Percentiles rank a stretch among this genome's conserved stretches.
phyloP scores from a whole-genome alignment of 2,888 invertebrate genomes.

The Bembecia ichneumoniformis region DNA sequence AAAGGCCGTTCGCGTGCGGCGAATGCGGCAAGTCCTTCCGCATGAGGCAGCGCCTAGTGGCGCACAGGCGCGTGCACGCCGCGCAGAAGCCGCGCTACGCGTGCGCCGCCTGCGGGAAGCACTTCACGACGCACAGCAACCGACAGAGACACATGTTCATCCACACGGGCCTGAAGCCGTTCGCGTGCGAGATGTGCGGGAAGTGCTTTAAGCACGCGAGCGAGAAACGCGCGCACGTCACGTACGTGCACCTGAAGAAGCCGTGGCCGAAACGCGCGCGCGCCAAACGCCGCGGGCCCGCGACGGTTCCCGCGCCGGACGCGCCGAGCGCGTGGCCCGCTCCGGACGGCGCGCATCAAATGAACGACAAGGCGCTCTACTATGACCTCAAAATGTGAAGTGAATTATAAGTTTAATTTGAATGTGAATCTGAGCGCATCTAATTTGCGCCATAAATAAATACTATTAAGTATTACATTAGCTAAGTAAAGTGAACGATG shows the following conservation, averaged over 20 bases:
- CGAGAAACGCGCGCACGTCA: slow-evolving; percentile 53
- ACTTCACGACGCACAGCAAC: slow-evolving; percentile 56
- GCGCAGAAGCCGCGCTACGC: slow-evolving; percentile 31
- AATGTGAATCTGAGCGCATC: not conserved
- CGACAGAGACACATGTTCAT: slow-evolving; percentile 60
- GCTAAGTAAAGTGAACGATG: no score
- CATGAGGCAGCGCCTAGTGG: slow-evolving; percentile 50
- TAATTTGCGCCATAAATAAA: not conserved
- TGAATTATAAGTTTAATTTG: no score
- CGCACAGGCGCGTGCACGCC: slow-evolving; percentile 48
- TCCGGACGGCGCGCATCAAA: not conserved
- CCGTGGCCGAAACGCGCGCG: slow-evolving; percentile 57
- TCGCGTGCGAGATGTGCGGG: slow-evolving; percentile 55
- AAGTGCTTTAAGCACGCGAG: slow-evolving; percentile 57
- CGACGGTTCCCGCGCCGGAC: no score
- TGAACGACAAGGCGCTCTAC: slow-evolving; percentile 40
- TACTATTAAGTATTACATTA: no score
- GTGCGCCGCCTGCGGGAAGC: slow-evolving; percentile 49
- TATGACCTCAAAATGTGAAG: slow-evolving; percentile 47
- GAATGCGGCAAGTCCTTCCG: slow-evolving; percentile 51
- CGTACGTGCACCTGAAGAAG: slow-evolving; percentile 59
- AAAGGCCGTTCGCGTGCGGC: slow-evolving; percentile 55
- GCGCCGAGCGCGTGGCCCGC: no score
- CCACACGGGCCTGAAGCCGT: slow-evolving; percentile 53
- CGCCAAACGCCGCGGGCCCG: slow-evolving; percentile 26